A percentile compares a stretch with the other conserved stretches of the same genome.
Evolutionary conservation across 1,140 invertebrate species (phyloP).

Genomic region (Cryptotermes secundus): DNA sequence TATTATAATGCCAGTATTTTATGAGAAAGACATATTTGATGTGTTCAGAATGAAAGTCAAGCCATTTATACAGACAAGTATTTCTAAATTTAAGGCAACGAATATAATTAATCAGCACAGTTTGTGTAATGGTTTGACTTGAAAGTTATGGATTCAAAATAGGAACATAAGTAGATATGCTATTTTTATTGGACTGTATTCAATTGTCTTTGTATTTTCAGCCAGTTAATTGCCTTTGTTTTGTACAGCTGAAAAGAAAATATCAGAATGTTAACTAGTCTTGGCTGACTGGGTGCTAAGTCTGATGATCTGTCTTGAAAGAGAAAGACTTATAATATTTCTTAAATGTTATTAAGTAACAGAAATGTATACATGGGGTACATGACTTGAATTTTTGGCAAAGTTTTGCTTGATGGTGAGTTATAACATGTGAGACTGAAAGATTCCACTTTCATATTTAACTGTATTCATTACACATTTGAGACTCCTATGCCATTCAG

Average conservation of each 20-base stretch:
- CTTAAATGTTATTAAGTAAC: background rate
- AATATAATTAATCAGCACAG: background rate
- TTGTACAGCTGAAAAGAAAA: background rate
- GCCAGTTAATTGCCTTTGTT: background rate
- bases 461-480: background rate
- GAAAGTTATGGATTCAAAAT: background rate
- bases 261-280: background rate
- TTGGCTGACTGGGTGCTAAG: background rate
- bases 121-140: background rate
- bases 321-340: background rate
- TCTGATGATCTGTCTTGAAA: background rate
- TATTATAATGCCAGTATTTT: background rate
- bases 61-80: background rate
- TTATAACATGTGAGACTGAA: background rate
- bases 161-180: background rate
- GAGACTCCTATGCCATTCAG: background rate
- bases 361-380: background rate
- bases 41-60: background rate
- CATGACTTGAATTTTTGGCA: background rate
- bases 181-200: background rate
- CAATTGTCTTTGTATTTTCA: background rate
- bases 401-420: background rate
- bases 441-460: background rate
- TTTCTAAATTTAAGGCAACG: background rate
- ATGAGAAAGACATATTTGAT: constrained; percentile 1